Percentiles rank a stretch among this genome's conserved stretches.
Evolutionary conservation across 2,888 invertebrate species (phyloP).

Genomic region (Pilophorus perplexus): DNA sequence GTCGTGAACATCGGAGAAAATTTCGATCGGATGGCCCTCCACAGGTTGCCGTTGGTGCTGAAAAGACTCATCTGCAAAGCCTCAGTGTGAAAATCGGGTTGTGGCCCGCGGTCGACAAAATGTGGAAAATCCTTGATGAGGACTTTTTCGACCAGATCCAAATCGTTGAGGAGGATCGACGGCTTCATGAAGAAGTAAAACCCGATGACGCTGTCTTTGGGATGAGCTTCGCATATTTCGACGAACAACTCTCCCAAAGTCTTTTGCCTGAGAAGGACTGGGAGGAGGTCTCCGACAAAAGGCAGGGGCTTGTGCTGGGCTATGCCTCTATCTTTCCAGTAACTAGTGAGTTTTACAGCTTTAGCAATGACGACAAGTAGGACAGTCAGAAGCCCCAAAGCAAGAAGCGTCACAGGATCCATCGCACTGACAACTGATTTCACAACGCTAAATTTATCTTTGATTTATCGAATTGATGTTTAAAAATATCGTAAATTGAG

Average conservation of each 20-base stretch:
- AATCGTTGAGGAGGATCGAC: not conserved
- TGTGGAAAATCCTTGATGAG: not conserved
- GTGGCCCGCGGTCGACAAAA: not conserved
- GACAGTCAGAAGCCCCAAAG: not conserved
- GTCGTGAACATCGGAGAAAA: conserved; percentile 2
- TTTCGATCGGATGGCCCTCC: not conserved
- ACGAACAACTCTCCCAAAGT: not conserved
- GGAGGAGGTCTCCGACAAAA: not conserved
- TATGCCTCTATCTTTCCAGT: not conserved
- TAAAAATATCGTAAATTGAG: not conserved
- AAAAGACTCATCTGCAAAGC: not conserved
- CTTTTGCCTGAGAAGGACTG: not conserved
- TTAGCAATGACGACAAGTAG: not conserved
- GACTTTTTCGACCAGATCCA: not conserved
- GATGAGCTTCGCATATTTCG: not conserved
- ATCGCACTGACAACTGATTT: no score
- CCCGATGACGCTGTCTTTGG: not conserved
- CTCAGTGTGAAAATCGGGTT: not conserved
- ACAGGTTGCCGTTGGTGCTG: not conserved
- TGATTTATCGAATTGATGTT: not conserved
- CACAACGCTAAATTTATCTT: no score
- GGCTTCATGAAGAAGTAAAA: conserved; percentile 14
- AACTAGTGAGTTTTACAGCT: not conserved
- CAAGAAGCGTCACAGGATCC: no score
- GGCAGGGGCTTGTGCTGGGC: not conserved